A percentile compares a stretch with the other conserved stretches of the same genome.
Evolutionary conservation across 2,797 vertebrate genomes (phyloP).

Genomic region (Coregonus ussuriensis): DNA sequence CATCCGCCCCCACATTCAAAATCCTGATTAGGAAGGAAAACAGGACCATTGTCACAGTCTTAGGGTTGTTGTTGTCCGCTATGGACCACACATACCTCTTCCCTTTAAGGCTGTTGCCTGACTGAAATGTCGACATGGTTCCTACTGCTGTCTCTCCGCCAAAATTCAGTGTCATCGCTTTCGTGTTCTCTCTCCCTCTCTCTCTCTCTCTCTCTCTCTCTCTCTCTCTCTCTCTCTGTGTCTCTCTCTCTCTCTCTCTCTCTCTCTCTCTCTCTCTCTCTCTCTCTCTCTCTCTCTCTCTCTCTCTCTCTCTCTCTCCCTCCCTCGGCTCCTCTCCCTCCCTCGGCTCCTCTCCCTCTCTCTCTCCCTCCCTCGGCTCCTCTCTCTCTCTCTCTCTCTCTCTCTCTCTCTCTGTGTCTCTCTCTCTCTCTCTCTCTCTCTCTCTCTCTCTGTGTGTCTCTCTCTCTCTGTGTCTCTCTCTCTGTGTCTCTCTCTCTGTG

Average conservation of each 20-base stretch:
- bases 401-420: no score
- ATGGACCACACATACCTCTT: not conserved
- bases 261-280: constrained; percentile 35
- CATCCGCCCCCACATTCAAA: not conserved
- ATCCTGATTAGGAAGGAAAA: not conserved
- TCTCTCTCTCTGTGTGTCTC: constrained; percentile 17
- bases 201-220: constrained; percentile 18
- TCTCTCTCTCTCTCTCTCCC: constrained; percentile 15
- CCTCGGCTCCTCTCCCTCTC: constrained; percentile 19
- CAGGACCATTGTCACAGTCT: not conserved
- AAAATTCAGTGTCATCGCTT: no score
- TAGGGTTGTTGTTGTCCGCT: not conserved
- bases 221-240: constrained; percentile 39
- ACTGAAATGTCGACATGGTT: not conserved
- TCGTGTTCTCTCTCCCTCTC: no score
- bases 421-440: no score
- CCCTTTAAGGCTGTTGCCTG: not conserved
- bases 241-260: constrained; percentile 30
- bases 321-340: no score
- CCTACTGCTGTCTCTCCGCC: not conserved
- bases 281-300: constrained; percentile 26
- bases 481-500: constrained; percentile 33
- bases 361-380: constrained; percentile 29
- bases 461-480: constrained; percentile 40
- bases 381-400: constrained; percentile 6